Evolutionary conservation across 2,797 vertebrate genomes (phyloP).

Genomic region (Phataginus tricuspis): DNA sequence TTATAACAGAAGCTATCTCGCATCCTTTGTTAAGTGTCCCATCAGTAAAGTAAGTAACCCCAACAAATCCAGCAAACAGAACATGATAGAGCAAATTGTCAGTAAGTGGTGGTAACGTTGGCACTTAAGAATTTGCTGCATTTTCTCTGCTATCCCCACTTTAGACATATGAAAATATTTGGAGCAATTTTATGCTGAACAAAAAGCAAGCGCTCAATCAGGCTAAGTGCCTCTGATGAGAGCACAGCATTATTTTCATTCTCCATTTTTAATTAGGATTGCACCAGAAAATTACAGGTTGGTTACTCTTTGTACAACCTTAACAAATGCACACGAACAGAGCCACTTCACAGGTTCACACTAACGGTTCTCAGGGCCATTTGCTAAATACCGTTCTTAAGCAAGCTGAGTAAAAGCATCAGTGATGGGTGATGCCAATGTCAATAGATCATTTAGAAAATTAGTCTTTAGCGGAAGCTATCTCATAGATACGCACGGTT

Average conservation of each 20-base stretch:
- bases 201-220: constrained; percentile 70
- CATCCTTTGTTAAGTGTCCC: background rate
- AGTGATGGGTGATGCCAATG: background rate
- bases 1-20: background rate
- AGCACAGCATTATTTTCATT: constrained; percentile 62
- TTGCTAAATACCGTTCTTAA: constrained; percentile 64
- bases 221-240: constrained; percentile 63
- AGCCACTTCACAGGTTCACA: constrained; percentile 14
- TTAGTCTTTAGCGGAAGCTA: background rate
- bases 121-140: constrained; percentile 1
- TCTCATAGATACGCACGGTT: background rate
- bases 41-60: background rate
- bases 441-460: constrained; percentile 53
- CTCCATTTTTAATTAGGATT: constrained; percentile 72
- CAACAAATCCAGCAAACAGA: constrained; percentile 19
- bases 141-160: constrained; percentile 53
- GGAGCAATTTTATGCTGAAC: constrained; percentile 51
- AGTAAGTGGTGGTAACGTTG: background rate
- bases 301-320: constrained; percentile 66
- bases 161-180: constrained; percentile 66
- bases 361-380: background rate
- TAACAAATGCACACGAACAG: constrained; percentile 40
- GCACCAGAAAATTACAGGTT: constrained; percentile 69
- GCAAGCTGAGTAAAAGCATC: background rate
- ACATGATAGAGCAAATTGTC: background rate